phyloP scores from a whole-genome alignment of 2,113 vertebrate genomes.

The Thryonomys swinderianus region DNA sequence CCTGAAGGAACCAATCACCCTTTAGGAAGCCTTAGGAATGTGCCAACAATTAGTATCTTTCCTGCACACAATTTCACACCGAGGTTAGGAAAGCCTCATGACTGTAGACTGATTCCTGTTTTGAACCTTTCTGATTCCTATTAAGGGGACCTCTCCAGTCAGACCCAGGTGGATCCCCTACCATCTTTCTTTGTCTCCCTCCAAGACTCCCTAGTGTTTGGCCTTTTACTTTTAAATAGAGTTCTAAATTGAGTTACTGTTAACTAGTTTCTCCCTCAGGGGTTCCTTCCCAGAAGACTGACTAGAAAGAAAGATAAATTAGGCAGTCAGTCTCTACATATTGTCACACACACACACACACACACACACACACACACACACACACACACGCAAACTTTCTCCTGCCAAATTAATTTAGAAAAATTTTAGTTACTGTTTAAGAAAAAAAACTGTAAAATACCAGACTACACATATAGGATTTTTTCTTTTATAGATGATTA shows the following conservation, averaged over 20 bases:
- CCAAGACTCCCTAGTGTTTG: not conserved
- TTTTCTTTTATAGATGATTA: not conserved
- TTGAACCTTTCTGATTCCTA: not conserved
- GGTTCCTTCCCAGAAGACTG: not conserved
- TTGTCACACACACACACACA: not conserved
- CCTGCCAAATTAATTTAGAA: not conserved
- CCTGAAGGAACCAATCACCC: not conserved
- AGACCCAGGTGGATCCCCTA: too few species aligned
- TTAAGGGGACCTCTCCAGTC: not conserved
- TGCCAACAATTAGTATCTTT: not conserved
- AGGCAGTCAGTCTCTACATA: not conserved
- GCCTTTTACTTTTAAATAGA: not conserved
- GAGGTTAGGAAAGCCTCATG: not conserved
- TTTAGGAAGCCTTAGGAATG: not conserved
- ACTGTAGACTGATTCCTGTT: not conserved
- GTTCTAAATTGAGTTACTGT: not conserved
- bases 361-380: not conserved
- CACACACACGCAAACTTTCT: not conserved
- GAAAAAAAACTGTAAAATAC: not conserved
- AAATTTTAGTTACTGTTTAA: not conserved
- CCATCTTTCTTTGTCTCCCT: not conserved
- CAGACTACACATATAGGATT: not conserved
- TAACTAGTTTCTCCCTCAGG: not conserved
- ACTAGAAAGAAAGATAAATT: not conserved
- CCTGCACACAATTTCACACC: not conserved